These are phyloP conservation scores for Agriopis marginaria DNA, from an alignment of 2,888 invertebrate species.

Conservation along the genomic window DNA sequence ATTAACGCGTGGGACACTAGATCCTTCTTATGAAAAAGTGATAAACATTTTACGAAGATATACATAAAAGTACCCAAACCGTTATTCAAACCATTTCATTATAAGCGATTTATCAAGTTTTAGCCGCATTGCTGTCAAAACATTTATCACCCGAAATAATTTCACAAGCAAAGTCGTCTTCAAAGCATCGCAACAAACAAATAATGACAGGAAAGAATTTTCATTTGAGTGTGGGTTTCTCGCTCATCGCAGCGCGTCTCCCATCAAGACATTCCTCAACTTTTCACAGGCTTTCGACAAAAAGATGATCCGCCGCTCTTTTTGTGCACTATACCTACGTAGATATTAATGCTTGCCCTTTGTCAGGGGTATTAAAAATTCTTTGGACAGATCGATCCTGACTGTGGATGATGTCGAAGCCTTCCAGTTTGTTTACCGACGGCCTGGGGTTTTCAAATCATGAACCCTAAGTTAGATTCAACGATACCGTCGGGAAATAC, in stretches of 20 bases:
- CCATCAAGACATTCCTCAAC: conserved; percentile 78
- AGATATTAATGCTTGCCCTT: conserved; percentile 48
- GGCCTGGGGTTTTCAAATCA: conserved; percentile 16
- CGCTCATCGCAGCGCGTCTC: conserved; percentile 61
- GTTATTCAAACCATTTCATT: conserved; percentile 2
- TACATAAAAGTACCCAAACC: not conserved
- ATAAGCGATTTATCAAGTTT: conserved; percentile 21
- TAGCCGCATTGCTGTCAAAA: conserved; percentile 16
- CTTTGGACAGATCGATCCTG: conserved; percentile 37
- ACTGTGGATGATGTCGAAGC: conserved; percentile 12
- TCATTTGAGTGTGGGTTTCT: conserved; percentile 74
- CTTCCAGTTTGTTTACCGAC: conserved; percentile 23
- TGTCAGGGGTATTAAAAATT: conserved; percentile 53
- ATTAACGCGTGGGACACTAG: not conserved
- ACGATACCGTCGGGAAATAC: conserved; percentile 33
- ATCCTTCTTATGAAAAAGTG: not conserved
- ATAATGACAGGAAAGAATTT: conserved; percentile 79
- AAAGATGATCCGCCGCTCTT: conserved; percentile 59
- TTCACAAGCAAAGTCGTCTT: conserved; percentile 49
- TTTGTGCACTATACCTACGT: conserved; percentile 52
- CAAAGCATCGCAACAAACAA: conserved; percentile 66
- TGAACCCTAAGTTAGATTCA: conserved; percentile 18
- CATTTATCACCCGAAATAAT: conserved; percentile 40
- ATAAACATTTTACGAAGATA: not conserved
- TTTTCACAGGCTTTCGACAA: conserved; percentile 71